Conservation (phyloP, 2,888 invertebrate species). For the Cephus pulcher region DNA sequence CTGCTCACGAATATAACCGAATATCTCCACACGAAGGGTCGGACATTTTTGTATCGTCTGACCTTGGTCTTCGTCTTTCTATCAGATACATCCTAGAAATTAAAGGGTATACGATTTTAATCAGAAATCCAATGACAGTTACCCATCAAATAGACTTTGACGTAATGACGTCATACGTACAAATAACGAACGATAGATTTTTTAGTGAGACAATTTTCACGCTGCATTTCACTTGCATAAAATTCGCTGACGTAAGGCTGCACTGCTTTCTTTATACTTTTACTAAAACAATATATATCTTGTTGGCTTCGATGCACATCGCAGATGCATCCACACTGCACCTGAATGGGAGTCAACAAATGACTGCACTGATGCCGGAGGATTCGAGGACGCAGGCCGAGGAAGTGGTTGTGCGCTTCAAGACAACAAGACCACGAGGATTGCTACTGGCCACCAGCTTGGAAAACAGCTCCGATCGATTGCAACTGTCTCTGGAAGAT, state of each 20-base stretch:
- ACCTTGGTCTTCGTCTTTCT: neutral
- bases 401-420: slow-evolving; percentile 87
- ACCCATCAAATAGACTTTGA: neutral
- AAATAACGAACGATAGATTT: neutral
- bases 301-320: slow-evolving; percentile 47
- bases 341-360: slow-evolving; percentile 90
- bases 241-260: neutral
- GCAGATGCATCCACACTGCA: slow-evolving; percentile 87
- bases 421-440: slow-evolving; percentile 83
- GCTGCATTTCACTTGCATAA: neutral
- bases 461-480: slow-evolving; percentile 81
- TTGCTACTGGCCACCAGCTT: slow-evolving; percentile 85
- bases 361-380: slow-evolving; percentile 81
- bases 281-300: neutral
- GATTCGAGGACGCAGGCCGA: slow-evolving; percentile 88
- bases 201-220: neutral
- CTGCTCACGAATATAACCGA: neutral
- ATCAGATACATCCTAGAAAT: neutral
- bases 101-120: neutral
- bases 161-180: neutral
- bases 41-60: neutral
- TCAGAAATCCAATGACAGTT: neutral
- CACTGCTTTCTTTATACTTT: neutral
- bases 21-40: neutral
- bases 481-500: slow-evolving; percentile 87